Conservation (phyloP, 2,113 vertebrate genomes). For the Ifrita kowaldi region DNA sequence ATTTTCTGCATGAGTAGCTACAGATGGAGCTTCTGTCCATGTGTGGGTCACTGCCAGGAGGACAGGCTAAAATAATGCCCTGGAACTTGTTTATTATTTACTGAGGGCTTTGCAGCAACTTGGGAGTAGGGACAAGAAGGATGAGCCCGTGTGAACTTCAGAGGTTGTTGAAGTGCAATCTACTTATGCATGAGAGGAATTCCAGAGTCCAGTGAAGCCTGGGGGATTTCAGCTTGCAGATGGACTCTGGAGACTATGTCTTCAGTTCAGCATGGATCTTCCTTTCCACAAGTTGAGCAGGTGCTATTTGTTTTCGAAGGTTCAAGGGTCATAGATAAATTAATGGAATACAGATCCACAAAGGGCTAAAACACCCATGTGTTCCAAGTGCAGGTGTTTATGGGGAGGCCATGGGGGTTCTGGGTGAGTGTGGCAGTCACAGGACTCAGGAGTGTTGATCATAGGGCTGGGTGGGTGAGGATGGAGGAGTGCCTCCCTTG, state of each 20-base stretch:
- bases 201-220: neutral
- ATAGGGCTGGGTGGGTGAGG: neutral
- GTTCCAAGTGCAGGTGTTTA: neutral
- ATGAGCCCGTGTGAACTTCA: neutral
- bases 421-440: neutral
- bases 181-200: neutral
- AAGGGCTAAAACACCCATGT: accelerated
- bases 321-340: neutral
- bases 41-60: neutral
- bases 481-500: neutral
- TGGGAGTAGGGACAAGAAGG: neutral
- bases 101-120: neutral
- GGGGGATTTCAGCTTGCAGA: neutral
- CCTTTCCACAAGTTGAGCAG: neutral
- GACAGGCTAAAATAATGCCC: neutral
- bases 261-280: neutral
- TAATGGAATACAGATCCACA: neutral
- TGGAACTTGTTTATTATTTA: neutral
- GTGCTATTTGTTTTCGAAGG: neutral
- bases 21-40: neutral
- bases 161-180: neutral
- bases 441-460: neutral
- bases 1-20: neutral
- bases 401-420: neutral
- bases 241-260: neutral